Base-by-base conservation (phyloP, 2,797 vertebrate genomes). In the Neopelma chrysocephalum region DNA sequence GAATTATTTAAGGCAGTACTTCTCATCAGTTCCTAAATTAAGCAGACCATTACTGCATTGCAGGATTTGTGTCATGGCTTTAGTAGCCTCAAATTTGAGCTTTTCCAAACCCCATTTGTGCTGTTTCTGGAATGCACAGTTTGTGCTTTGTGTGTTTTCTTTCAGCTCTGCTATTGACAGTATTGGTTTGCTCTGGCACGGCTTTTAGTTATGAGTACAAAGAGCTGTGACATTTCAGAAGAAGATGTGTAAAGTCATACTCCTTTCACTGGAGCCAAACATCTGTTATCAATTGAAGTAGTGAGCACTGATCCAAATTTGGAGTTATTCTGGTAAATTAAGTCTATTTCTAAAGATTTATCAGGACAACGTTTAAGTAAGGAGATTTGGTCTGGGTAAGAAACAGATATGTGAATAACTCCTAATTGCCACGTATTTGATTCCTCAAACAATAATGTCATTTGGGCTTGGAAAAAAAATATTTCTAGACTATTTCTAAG, bases 221-320 rank as follows among this genome's bases (percentile, higher is more conserved):
- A 94, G 82, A 94, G 56, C 75, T 69, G 71, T 96, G 91, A 96
- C 86, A 97, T 94, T 96, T 94, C 82, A 88, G 94, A 93, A 95
- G 68, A 56, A 94, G 73, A 58, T 85, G 54, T 91, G 89, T 92
- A 82, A 92, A 86, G 83, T 70, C 81, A 90, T 64, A 66, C 42
- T 87, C 26, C 66, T 95, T 90, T 95, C 56, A 69, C 77, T 78
- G 79, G 43, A 94, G 58, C 76, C 86, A 94, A 94, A 92, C 94
- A 94, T 94, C 91, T 96, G 96, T 62, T 96, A 61, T 82, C 69
- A 92, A 89, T 79, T 91, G 64, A 87, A 95, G 32, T n/a, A 88
- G 51, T 16, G 26, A 95, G 40, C 38, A 60, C n/a, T 92, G 87
- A 89, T 91, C 83, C 87, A 94, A 96, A 94, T 91, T 94, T 94